Conservation (phyloP, 2,113 vertebrate species). For the Actenoides hombroni region DNA sequence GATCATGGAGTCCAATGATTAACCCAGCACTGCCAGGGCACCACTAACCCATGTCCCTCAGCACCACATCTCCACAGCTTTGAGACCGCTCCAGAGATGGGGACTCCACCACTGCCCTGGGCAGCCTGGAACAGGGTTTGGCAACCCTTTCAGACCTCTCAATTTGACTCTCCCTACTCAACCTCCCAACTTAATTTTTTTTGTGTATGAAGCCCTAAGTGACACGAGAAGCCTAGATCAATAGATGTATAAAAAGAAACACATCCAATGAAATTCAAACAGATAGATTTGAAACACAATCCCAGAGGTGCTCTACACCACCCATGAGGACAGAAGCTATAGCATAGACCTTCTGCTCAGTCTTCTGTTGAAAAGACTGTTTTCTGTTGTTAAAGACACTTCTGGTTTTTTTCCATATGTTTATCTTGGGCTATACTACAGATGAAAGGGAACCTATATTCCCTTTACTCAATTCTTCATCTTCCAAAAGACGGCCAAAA, state of each 20-base stretch:
- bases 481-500: not conserved
- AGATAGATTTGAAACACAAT: not conserved
- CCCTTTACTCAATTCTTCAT: not conserved
- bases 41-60: not conserved
- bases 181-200: not conserved
- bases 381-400: not conserved
- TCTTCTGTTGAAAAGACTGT: not conserved
- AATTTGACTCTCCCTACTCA: too few relatives aligned
- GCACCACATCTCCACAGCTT: too few relatives aligned
- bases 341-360: not conserved
- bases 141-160: not conserved
- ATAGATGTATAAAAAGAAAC: accelerated
- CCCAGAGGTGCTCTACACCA: not conserved
- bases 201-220: accelerated
- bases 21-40: too few relatives aligned
- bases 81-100: too few relatives aligned
- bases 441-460: not conserved
- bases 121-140: not conserved
- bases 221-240: too few relatives aligned
- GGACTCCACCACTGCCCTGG: too few relatives aligned
- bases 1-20: too few relatives aligned
- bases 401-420: accelerated
- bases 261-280: not conserved
- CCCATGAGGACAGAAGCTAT: accelerated
- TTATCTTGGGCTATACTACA: not conserved